Evolutionary conservation across 2,113 vertebrate genomes (phyloP), one percentile per base, ranked within the genome.

Genomic region (Cephalopholis sonnerati): DNA sequence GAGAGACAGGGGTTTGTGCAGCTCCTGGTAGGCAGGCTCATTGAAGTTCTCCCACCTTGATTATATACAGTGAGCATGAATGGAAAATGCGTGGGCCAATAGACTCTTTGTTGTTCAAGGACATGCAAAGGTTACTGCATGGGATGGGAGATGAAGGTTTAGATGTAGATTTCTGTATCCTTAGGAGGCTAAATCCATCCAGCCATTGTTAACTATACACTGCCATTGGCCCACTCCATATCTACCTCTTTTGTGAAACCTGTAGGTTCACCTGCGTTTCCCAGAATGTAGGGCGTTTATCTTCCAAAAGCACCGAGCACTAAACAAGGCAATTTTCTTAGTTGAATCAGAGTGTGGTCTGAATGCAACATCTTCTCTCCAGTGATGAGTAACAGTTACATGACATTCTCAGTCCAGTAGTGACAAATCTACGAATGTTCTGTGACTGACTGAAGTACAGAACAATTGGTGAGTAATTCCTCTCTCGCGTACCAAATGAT

Each of bases 41-140:
- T 83, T 91, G 88, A 92, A 89, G 87, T 90, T 93, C 75, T 89
- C 82, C 82, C 84, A 86, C 88, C 83, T 90, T 93, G 83, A 90
- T 90, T 85, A 87, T 89, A 81, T 86, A 81, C 83, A 82, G 59
- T 63, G 87, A 86, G 80, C 83, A 81, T 93, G 88, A 89, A 92
- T 93, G 87, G 84, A 87, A 89, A 84, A 71, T 62, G 89, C 58
- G 81, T 91, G 86, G 90, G 88, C 86, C 81, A 82, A 27, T 70
- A 53, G 58, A 57, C 64, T 85, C 78, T 93, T 91, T 91, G 88
- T 93, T 92, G 90, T 84, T 88, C 75, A 93, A 93, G 91, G 91
- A 92, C 89, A 82, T 32, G 32, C 7, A 65, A 91, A 92, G 90
- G 92, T 93, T 87, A 91, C 67, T 71, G 73, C 44, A 59, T 74